These are phyloP conservation scores for Heterodera schachtii DNA, from an alignment of 1,140 invertebrate species.

Conservation along the genomic window DNA sequence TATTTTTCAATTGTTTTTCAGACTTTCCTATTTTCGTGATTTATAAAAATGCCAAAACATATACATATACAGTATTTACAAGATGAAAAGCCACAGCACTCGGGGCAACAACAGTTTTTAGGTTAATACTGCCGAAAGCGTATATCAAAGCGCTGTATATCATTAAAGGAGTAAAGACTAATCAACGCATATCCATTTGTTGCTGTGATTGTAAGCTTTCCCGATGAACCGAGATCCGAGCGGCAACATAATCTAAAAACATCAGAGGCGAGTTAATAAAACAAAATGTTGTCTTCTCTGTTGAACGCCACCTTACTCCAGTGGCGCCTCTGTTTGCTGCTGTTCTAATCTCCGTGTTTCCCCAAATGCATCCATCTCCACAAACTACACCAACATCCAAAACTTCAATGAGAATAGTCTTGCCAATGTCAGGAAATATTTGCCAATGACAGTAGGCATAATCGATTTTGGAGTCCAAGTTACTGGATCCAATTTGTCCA, in stretches of 20 bases:
- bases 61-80: no score
- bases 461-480: neutral
- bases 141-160: neutral
- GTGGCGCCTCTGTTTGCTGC: neutral
- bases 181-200: neutral
- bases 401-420: slow-evolving; percentile 17
- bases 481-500: slow-evolving; percentile 14
- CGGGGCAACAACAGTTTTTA: no score
- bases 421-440: neutral
- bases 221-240: no score
- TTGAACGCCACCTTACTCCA: neutral
- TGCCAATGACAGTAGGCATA: slow-evolving; percentile 29
- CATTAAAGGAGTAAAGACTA: neutral
- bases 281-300: no score
- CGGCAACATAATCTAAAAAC: no score
- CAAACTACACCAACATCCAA: slow-evolving; percentile 21
- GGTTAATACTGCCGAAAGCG: neutral
- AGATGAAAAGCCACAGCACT: no score
- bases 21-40: no score
- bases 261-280: no score
- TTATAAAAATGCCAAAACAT: no score
- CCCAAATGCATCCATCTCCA: slow-evolving; percentile 12
- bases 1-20: no score
- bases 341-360: slow-evolving; percentile 11
- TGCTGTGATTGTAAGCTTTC: no score